Conservation (phyloP, 2,113 vertebrate species). For the Nyctereutes procyonoides region DNA sequence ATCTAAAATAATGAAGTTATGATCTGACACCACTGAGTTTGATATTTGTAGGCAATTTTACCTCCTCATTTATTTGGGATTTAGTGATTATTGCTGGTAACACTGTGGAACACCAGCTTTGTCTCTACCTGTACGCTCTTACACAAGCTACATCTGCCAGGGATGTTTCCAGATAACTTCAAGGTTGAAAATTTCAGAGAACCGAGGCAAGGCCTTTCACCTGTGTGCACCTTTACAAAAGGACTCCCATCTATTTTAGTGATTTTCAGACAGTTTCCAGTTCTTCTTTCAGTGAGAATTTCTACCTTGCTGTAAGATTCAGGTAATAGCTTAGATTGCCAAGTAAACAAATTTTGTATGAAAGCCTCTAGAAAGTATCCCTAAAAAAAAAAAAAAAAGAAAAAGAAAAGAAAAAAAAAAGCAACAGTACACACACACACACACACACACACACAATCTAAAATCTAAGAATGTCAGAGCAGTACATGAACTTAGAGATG, state of each 20-base stretch:
- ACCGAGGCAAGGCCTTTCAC: not conserved
- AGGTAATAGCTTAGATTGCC: not conserved
- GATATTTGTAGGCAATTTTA: not conserved
- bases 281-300: not conserved
- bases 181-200: not conserved
- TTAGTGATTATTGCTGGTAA: not conserved
- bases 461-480: not conserved
- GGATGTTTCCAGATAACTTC: not conserved
- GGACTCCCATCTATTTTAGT: too few species aligned
- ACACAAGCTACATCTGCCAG: not conserved
- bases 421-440: not conserved
- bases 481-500: not conserved
- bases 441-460: not conserved
- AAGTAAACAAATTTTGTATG: not conserved
- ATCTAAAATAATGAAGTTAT: not conserved
- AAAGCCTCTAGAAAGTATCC: not conserved
- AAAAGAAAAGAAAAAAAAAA: not conserved
- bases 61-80: not conserved
- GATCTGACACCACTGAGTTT: not conserved
- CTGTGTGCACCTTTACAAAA: not conserved
- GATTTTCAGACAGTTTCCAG: not conserved
- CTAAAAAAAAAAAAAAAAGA: not conserved
- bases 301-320: not conserved
- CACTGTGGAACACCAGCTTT: not conserved
- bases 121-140: not conserved